Evolutionary conservation across 2,888 invertebrate genomes (phyloP).

Genomic region (Rotaria sp.): DNA sequence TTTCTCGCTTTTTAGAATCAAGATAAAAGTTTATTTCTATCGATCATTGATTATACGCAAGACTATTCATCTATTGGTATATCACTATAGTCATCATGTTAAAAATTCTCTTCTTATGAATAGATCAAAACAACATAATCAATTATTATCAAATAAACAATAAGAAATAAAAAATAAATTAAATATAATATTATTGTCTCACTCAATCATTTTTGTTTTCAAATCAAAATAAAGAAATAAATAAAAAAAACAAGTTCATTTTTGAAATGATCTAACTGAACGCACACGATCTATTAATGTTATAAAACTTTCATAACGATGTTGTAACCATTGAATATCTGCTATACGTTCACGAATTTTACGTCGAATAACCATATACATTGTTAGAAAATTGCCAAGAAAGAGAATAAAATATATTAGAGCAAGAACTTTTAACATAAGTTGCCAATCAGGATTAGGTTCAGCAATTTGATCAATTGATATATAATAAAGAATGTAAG

Average conservation of each 20-base stretch:
- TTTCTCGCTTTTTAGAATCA: neutral
- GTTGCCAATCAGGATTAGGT: conserved; percentile 73
- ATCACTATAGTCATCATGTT: no score
- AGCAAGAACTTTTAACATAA: conserved; percentile 66
- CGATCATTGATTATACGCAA: neutral
- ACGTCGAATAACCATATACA: conserved; percentile 26
- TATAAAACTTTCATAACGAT: neutral
- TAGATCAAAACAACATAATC: no score
- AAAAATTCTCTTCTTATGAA: no score
- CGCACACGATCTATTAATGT: neutral
- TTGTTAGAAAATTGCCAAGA: conserved; percentile 82
- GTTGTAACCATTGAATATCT: conserved; percentile 20
- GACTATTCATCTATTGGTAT: neutral
- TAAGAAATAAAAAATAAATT: no score
- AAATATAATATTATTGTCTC: no score
- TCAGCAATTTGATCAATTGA: conserved; percentile 69
- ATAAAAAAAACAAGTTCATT: neutral
- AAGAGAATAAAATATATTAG: conserved; percentile 78
- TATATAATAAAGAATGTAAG: conserved; percentile 71
- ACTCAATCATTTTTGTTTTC: neutral
- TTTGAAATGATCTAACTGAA: neutral
- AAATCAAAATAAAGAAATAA: neutral
- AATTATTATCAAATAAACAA: no score
- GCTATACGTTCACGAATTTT: neutral
- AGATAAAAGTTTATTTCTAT: neutral